Conservation (phyloP, 2,797 vertebrate species). For the Eleutherodactylus coqui region DNA sequence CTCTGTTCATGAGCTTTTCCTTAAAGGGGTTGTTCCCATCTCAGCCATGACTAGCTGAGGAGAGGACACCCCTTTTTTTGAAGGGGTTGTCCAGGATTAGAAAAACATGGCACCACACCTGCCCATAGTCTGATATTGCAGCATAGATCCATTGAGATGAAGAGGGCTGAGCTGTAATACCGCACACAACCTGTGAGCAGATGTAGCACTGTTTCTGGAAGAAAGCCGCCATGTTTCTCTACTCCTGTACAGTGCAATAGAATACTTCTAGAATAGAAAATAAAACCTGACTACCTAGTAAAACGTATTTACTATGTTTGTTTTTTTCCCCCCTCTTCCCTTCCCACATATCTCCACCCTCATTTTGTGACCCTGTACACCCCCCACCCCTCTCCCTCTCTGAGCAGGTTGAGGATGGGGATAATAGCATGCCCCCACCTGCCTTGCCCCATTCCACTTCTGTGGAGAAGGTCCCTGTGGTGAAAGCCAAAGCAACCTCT, state of each 20-base stretch:
- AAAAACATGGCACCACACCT: too few relatives aligned
- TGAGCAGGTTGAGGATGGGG: conserved; percentile 77
- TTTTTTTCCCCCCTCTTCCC: neutral
- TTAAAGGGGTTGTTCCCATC: too few relatives aligned
- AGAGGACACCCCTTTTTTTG: too few relatives aligned
- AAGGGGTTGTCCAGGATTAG: too few relatives aligned
- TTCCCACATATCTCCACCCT: neutral
- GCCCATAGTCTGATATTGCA: too few relatives aligned
- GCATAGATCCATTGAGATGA: too few relatives aligned
- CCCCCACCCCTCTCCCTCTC: conserved; percentile 15
- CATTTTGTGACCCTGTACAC: conserved; percentile 7
- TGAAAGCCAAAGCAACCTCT: conserved; percentile 81
- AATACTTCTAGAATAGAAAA: neutral
- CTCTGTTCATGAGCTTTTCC: too few relatives aligned
- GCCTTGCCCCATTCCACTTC: conserved; percentile 69
- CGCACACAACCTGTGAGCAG: too few relatives aligned
- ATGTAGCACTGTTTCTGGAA: neutral
- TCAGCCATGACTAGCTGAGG: too few relatives aligned
- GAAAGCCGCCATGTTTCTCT: neutral
- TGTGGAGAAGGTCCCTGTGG: conserved; percentile 76
- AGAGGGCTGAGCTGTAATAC: too few relatives aligned
- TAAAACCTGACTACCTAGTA: neutral
- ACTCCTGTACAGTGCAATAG: neutral
- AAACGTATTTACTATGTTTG: neutral
- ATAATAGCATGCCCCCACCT: conserved; percentile 62